Base-by-base conservation (phyloP, 2,113 vertebrate genomes). In the Hydrochoerus hydrochaeris region DNA sequence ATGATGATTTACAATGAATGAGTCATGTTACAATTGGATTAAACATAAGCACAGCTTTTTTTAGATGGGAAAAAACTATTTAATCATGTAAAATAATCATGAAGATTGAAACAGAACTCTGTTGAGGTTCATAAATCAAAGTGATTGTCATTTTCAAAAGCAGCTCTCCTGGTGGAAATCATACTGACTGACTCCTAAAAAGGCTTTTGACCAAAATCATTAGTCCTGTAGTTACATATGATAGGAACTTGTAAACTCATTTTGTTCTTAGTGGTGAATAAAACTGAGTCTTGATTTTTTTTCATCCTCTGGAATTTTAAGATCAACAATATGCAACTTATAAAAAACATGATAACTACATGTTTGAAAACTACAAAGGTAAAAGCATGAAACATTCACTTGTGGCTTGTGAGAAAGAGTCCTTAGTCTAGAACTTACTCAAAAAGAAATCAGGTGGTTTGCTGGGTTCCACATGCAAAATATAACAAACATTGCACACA, bases 81-180 rank as follows among this genome's bases (percentile, higher is more conserved):
- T 92, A 85, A 77, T 92, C 84, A 38, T 86, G 65, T 86, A 96
- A 54, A 30, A 87, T 52, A 89, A 91, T 54, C 28, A 24, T 82
- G 75, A 87, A 49, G 80, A 92, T 71, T 89, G 10, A 93, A 88
- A 84, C 20, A 75, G 41, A 95, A 91, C 26, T 83, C 54, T 93
- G 14, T 22, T 88, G 20, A 71, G n/a, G 80, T 67, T 93, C 63
- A 81, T 78, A 63, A 85, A 67, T 96, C 83, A 92, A 65, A 91
- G 35, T 30, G n/a, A 90, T 85, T 90, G 69, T 95, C 32, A 87
- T 89, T 86, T 88, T 80, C n/a, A 86, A 38, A 88, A 78, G 67
- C 54, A 65, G 8, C 78, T 13, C 9, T 44, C n/a, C 41, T 75
- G 60, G 24, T 71, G 41, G 49, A 84, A 97, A 89, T 30, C 41